Conservation (phyloP, 2,797 vertebrate species). For the Bovichtus variegatus region DNA sequence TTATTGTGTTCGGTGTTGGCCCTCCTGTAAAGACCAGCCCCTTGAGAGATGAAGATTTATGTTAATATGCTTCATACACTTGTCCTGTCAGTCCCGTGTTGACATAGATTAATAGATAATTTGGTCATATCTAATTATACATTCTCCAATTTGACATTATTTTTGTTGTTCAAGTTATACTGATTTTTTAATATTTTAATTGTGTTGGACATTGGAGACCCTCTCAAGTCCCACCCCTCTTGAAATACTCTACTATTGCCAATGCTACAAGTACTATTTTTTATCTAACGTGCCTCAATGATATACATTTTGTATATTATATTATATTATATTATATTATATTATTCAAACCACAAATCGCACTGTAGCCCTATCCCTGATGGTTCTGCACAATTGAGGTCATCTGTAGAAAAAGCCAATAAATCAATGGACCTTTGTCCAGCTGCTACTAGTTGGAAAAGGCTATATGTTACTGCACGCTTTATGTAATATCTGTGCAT, state of each 20-base stretch:
- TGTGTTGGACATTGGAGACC: neutral
- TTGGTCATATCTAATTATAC: neutral
- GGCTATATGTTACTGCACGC: neutral
- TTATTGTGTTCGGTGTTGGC: neutral
- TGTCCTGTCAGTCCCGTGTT: neutral
- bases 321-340: too few species aligned
- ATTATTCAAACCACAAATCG: too few species aligned
- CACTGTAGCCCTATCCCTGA: neutral
- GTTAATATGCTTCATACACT: neutral
- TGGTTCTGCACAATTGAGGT: conserved; percentile 19
- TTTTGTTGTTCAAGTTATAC: neutral
- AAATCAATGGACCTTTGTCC: conserved; percentile 62
- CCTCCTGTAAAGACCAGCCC: neutral
- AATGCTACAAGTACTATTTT: too few species aligned
- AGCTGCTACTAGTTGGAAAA: conserved; percentile 19
- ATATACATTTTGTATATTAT: too few species aligned
- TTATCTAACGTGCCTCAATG: too few species aligned
- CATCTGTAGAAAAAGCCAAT: conserved; percentile 45
- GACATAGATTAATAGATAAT: neutral
- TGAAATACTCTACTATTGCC: too few species aligned
- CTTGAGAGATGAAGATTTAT: neutral
- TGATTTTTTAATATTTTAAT: neutral
- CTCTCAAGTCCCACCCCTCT: too few species aligned
- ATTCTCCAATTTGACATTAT: neutral
- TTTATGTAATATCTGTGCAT: neutral